Evolutionary conservation across 2,113 vertebrate species (phyloP), one percentile per base, ranked within the genome.

Genomic region (Arothron firmamentum): DNA sequence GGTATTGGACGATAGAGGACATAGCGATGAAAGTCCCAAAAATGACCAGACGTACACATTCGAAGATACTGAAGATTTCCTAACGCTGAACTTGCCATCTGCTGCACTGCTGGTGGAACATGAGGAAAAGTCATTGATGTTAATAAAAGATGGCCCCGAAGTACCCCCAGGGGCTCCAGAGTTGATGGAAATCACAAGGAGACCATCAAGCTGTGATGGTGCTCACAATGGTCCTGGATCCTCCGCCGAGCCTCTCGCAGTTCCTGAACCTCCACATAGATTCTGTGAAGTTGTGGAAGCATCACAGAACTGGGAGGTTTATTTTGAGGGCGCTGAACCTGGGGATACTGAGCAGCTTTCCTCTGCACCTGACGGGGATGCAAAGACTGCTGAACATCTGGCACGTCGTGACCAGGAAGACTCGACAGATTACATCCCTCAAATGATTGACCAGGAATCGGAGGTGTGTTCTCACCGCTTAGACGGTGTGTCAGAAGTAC

Each of bases 151-250:
- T 38, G 63, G 72, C 59, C 18, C 60, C 28, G 49, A 66, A 53
- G 53, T 52, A 14, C 15, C 52, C 5, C 52, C 72, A 72, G 21
- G 56, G 8, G 48, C 49, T 57, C 55, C 47, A 13, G 67, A 82
- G 75, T 19, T 56, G 2, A 76, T 67, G 56, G 64, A 68, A 65
- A 58, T 34, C 43, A 67, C 55, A 62, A 65, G 25, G 54, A 23
- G 20, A 50, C 9, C 20, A 23, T 74, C 67, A 49, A 56, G 52
- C 14, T 12, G 38, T 57, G 63, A 15, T 52, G 23, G 34, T 41
- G 6, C 1, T 18, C 56, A 56, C 34, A n/a, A 47, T 28, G 20
- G 46, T 47, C 17, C 21, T 55, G 13, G 28, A 51, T 57, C 47
- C 16, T 19, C 60, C 7, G 20, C 34, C 10, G 28, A 68, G 16